Conservation (phyloP, 2,888 invertebrate species). For the Epiblema foenella region DNA sequence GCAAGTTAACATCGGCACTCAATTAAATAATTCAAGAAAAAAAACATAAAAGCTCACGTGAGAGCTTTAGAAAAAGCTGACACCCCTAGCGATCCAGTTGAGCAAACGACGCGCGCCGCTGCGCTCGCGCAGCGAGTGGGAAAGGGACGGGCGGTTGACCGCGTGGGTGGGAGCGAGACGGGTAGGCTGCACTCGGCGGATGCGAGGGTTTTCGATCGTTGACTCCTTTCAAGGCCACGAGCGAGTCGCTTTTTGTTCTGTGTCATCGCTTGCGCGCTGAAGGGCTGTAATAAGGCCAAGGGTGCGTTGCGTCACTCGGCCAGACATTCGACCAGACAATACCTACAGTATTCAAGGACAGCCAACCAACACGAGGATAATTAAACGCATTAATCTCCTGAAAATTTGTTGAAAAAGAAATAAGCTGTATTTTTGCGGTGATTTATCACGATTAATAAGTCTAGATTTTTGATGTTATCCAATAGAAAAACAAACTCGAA, state of each 20-base stretch:
- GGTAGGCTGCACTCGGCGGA: slow-evolving; percentile 72
- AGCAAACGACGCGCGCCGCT: slow-evolving; percentile 80
- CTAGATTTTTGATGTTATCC: too few species aligned
- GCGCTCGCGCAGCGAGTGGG: slow-evolving; percentile 71
- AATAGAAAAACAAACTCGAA: too few species aligned
- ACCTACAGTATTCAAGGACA: slow-evolving; percentile 24
- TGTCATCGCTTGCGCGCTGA: slow-evolving; percentile 68
- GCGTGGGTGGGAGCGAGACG: slow-evolving; percentile 59
- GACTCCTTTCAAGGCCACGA: slow-evolving; percentile 81
- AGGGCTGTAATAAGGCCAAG: slow-evolving; percentile 58
- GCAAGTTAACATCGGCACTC: slow-evolving; percentile 62
- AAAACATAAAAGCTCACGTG: slow-evolving; percentile 70
- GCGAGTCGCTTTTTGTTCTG: slow-evolving; percentile 74
- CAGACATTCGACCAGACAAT: slow-evolving; percentile 38
- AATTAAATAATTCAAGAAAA: slow-evolving; percentile 68
- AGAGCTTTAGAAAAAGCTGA: slow-evolving; percentile 78
- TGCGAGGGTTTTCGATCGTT: slow-evolving; percentile 82
- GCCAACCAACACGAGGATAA: not conserved
- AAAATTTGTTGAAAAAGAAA: not conserved
- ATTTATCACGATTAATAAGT: not conserved
- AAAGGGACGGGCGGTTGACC: slow-evolving; percentile 55
- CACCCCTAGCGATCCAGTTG: slow-evolving; percentile 80
- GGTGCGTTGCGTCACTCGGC: slow-evolving; percentile 34
- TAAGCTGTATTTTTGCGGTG: not conserved
- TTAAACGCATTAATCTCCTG: not conserved